A percentile compares a stretch with the other conserved stretches of the same genome.
phyloP scores from a whole-genome alignment of 2,113 vertebrate genomes.

The Psittacus erithacus region DNA sequence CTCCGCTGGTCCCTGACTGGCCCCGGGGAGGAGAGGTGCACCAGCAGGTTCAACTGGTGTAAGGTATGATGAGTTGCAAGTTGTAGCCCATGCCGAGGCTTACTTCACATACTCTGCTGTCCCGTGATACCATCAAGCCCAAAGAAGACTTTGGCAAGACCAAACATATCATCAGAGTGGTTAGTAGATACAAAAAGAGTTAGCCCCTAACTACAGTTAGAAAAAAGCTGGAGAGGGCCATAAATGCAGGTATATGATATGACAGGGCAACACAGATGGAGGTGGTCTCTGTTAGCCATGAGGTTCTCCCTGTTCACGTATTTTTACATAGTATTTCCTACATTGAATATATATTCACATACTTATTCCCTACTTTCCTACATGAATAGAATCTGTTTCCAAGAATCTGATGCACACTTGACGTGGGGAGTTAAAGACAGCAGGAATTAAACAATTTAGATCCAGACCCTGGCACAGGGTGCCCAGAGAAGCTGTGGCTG shows the following conservation, averaged over 20 bases:
- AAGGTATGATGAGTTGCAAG: neutral
- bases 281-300: accelerated
- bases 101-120: neutral
- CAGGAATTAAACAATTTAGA: neutral
- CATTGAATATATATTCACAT: neutral
- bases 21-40: neutral
- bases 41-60: neutral
- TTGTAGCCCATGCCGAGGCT: accelerated
- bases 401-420: neutral
- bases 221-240: neutral
- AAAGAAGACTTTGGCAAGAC: neutral
- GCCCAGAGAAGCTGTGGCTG: neutral
- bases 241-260: neutral
- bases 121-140: accelerated
- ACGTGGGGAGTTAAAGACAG: neutral
- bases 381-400: accelerated
- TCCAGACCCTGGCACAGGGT: neutral
- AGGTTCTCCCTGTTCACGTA: neutral
- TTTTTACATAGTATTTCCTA: neutral
- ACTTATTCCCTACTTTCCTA: neutral
- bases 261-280: accelerated
- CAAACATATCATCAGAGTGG: accelerated
- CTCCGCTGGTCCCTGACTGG: accelerated
- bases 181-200: neutral
- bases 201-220: neutral